Base-by-base conservation (phyloP, 2,797 vertebrate species). In the Melanotaenia parkinsoni region DNA sequence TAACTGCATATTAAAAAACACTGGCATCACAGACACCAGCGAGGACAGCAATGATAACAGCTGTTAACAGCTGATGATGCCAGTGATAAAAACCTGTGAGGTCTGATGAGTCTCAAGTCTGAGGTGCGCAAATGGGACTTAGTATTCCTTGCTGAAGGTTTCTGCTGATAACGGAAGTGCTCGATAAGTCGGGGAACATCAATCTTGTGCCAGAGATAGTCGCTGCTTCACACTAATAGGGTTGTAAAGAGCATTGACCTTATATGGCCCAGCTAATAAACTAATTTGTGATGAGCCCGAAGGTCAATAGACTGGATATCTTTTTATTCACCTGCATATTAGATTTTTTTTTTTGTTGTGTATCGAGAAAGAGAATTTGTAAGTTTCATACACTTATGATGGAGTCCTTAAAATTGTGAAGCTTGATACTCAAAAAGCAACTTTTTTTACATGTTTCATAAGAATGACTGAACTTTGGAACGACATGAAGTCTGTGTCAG, bases 251-350 rank as follows among this genome's bases (percentile, higher is more conserved):
- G 64, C 79, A 72, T 81, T 92, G 79, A 77, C 79, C 82, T 93
- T 91, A 95, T 94, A 93, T 90, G 66, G 82, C 80, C 68, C 26
- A 40, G 73, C 93, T 93, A 94, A 95, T 95, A 94, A 95, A 95
- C 77, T 87, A 70, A 90, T 93, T 91, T 92, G 91, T 91, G 92
- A 94, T 94, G 91, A 93, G 93, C 87, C 85, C 90, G 90, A 95
- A 95, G 94, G 92, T 94, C 94, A 94, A 72, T 80, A 67, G 57
- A 80, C 70, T 65, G 51, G 51, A 79, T 68, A 79, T 67, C 76
- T 78, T 80, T 63, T 81, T 71, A 86, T 88, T 79, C 80, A 77
- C 72, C 85, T 79, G 74, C 50, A 67, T 40, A 73, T 75, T 7
- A 30, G n/a, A 20, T 60, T 26, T 67, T 40, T 81, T 22, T 22